Evolutionary conservation across 2,113 vertebrate species (phyloP).

Genomic region (Actenoides hombroni): DNA sequence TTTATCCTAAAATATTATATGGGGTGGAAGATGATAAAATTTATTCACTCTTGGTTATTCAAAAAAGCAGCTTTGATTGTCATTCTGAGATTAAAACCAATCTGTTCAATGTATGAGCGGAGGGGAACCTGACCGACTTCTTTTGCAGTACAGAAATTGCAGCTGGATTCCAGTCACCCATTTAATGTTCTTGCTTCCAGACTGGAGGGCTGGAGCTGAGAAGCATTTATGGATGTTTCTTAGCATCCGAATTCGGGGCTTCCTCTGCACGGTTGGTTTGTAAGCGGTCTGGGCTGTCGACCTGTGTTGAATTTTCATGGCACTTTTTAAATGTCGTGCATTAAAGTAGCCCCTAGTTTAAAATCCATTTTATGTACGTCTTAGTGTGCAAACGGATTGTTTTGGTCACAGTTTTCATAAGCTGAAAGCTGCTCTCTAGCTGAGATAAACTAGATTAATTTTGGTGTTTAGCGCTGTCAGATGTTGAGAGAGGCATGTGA

Average conservation of each 20-base stretch:
- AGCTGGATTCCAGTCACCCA: neutral
- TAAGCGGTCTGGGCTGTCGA: neutral
- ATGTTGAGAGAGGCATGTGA: neutral
- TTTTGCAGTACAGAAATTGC: neutral
- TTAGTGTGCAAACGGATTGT: neutral
- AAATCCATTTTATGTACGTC: constrained; percentile 10
- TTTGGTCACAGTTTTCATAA: constrained; percentile 22
- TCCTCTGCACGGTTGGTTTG: neutral
- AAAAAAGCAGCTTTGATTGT: neutral
- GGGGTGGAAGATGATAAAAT: neutral
- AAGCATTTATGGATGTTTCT: fast-evolving
- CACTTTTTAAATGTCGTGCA: neutral
- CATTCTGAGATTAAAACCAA: neutral
- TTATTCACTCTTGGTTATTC: neutral
- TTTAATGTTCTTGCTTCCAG: neutral
- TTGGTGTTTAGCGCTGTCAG: neutral
- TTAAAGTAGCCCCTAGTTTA: constrained; percentile 34
- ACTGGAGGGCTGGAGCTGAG: neutral
- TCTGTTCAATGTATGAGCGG: neutral
- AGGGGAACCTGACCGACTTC: neutral
- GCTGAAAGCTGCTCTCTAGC: constrained; percentile 16
- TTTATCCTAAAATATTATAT: neutral
- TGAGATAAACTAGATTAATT: constrained; percentile 19
- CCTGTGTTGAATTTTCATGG: neutral
- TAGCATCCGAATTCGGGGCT: neutral